phyloP scores from a whole-genome alignment of 2,113 vertebrate species.

The Sylvia atricapilla region DNA sequence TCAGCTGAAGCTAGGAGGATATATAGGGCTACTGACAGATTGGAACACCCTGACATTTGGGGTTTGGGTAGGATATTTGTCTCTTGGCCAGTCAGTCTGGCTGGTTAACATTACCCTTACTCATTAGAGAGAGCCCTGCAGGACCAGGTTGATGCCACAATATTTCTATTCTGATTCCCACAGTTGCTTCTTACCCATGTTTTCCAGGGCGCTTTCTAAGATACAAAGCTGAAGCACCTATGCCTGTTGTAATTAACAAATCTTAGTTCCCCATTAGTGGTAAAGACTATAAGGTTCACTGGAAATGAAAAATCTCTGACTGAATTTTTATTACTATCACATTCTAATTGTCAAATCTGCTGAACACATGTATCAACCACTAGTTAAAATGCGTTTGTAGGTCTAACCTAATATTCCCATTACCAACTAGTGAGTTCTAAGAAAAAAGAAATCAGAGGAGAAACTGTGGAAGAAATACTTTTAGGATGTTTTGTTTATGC shows the following conservation, averaged over 20 bases:
- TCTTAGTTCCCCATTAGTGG: background rate
- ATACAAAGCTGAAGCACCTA: background rate
- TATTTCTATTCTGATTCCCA: background rate
- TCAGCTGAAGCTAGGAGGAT: background rate
- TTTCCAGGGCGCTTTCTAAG: background rate
- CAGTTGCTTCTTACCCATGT: background rate
- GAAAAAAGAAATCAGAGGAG: background rate
- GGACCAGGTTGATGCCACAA: background rate
- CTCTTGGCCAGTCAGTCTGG: background rate
- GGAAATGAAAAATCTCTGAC: background rate
- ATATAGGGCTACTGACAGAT: background rate
- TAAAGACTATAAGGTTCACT: background rate
- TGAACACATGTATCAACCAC: fast-evolving
- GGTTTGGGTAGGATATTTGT: background rate
- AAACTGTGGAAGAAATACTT: background rate
- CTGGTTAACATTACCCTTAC: background rate
- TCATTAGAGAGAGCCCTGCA: background rate
- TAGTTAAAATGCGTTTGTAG: background rate
- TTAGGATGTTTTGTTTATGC: background rate
- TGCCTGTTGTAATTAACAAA: background rate
- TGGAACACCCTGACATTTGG: background rate
- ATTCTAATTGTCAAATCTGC: background rate
- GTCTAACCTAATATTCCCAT: background rate
- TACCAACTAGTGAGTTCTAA: background rate
- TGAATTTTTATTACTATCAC: background rate